Conservation (phyloP, 1,140 invertebrate genomes). For the Tribolium madens region DNA sequence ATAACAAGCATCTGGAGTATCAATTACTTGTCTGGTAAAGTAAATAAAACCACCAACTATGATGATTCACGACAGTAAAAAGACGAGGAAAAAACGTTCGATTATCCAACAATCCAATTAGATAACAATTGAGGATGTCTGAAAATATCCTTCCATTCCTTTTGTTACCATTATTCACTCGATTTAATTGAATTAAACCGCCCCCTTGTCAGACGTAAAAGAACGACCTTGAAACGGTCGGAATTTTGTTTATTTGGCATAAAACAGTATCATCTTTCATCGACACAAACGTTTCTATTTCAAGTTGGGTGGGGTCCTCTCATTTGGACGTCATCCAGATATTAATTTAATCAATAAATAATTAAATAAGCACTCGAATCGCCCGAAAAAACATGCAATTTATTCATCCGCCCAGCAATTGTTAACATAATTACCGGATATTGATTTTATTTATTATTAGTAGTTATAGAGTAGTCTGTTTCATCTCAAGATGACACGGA, state of each 20-base stretch:
- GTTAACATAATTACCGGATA: constrained; percentile 20
- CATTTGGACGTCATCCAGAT: not conserved
- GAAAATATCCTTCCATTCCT: not conserved
- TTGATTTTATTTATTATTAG: constrained; percentile 11
- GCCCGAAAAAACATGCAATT: not conserved
- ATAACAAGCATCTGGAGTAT: constrained; percentile 1
- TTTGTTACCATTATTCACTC: not conserved
- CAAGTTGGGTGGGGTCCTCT: not conserved
- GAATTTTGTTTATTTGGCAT: constrained; percentile 22
- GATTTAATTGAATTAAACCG: not conserved
- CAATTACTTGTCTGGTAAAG: not conserved
- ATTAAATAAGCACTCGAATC: not conserved
- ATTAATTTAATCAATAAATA: not conserved
- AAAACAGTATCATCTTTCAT: constrained; percentile 11
- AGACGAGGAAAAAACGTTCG: not conserved
- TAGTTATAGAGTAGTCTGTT: not conserved
- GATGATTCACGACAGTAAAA: not conserved
- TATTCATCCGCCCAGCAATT: not conserved
- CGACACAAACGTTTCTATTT: not conserved
- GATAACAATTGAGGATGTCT: not conserved
- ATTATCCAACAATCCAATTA: not conserved
- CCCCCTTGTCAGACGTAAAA: not conserved
- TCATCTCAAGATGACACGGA: not conserved
- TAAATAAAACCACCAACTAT: not conserved
- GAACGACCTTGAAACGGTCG: not conserved